Evolutionary conservation across 2,888 invertebrate genomes (phyloP), one percentile per base, ranked within the genome.

Genomic region (Caenorhabditis macrosperma): DNA sequence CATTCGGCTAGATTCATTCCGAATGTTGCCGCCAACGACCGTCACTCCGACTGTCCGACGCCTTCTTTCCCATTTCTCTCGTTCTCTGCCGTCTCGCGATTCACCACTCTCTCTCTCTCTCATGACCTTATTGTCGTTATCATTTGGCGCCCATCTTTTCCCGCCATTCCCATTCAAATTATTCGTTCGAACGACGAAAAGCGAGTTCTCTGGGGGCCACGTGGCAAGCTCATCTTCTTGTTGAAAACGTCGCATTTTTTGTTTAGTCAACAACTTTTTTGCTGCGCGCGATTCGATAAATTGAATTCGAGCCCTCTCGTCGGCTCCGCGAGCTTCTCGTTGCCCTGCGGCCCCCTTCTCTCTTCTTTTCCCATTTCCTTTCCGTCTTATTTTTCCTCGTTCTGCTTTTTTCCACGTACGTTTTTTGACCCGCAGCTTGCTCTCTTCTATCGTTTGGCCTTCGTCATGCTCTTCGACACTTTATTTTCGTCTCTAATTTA

Each of bases 261-360:
- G 38, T 64, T 67, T 75, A 60, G 64, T 66, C 66, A 75, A 75
- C 64, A 75, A 71, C 63, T 72, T 72, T 72, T 64, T 55, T 72
- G 61, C 69, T 61, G 24, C 46, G 63, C 67, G 60, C 75, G 50
- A 66, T 75, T 75, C 66, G 52, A 75, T 67, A 75, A 66, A 66
- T 75, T 75, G 66, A 67, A 66, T 75, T 75, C 59, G 60, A 75
- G 60, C 52, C 68, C 61, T 67, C 68, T 55, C 63, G 57, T 72
- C 35, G 60, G 64, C 38, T 38, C 57, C 20, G 57, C 57, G 48
- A 63, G 72, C 63, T 33, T 46, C 61, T 44, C 54, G 54, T 60
- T 64, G 55, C 64, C 64, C 57, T 30, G 67, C 67, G 52, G 38
- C 74, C n/a, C 35, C 64, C 52, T 24, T 44, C 48, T 52, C 28